Evolutionary conservation across 2,888 invertebrate genomes (phyloP), one percentile per base, ranked within the genome.

Genomic region (Acronicta leporina): DNA sequence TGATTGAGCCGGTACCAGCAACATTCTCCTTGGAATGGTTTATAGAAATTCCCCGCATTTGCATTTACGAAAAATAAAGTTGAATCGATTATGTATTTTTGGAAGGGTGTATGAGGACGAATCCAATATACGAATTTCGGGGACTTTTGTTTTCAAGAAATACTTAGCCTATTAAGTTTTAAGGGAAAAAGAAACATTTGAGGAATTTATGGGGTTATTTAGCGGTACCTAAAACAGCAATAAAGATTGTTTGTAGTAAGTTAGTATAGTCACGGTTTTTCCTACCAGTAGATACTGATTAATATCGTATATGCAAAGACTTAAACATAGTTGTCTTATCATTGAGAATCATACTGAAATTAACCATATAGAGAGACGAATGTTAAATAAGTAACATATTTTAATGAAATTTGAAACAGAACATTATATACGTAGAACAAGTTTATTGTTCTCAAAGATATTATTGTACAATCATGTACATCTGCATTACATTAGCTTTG

Each of bases 1-100:
- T 89, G 88, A 89, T 90, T 87, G 85, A 87, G 81, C 79, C 79
- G 63, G 80, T 77, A 80, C 81, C 75, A 75, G 65, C 78, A 76
- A 78, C 77, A 73, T 81, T 83, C 84, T 79, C 75, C 80, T 82
- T 70, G 75, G 79, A 81, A 77, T 77, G 64, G 69, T 75, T 72
- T 76, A 78, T 79, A 80, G 73, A 80, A 78, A 78, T 75, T 71
- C 66, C 62, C 55, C 63, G 68, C 67, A 82, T 85, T 86, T 83
- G 79, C 81, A 83, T 82, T 70, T 77, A 79, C 63, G 73, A 69
- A 68, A 79, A 80, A 80, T 78, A 77, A 79, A 79, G 71, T 77
- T 75, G 73, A 73, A 80, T 75, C 65, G 68, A 80, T 82, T 76
- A 65, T 54, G 59, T 64, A 75, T 73, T 79, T 72, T 58, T 66